These are phyloP conservation scores for Dryadula phaetusa DNA, from an alignment of 2,888 invertebrate species.

Conservation along the genomic window DNA sequence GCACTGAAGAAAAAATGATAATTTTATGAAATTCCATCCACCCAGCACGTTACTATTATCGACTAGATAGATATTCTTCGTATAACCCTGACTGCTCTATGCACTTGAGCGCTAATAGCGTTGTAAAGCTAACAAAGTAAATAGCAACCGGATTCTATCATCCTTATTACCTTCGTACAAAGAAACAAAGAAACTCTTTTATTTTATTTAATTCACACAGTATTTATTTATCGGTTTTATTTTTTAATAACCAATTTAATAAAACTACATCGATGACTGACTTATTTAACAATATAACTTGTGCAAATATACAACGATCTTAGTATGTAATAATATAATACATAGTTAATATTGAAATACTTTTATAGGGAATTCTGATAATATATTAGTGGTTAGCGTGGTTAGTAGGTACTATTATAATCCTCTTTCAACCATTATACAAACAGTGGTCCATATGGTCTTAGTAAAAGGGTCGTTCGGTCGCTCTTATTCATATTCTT, in stretches of 20 bases:
- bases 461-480: slow-evolving; percentile 73
- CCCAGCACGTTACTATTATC: too few relatives aligned
- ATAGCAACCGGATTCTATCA: slow-evolving; percentile 18
- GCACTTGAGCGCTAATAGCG: slow-evolving; percentile 22
- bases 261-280: background rate
- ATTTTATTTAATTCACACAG: background rate
- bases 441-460: slow-evolving; percentile 74
- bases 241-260: background rate
- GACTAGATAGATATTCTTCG: background rate
- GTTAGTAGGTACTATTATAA: background rate
- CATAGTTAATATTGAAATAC: background rate
- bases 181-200: slow-evolving; percentile 18
- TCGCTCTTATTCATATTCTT: slow-evolving; percentile 81
- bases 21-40: too few relatives aligned
- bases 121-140: slow-evolving; percentile 21
- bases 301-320: background rate
- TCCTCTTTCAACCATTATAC: slow-evolving; percentile 12
- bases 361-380: background rate
- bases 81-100: slow-evolving; percentile 8
- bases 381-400: background rate
- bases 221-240: slow-evolving; percentile 5
- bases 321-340: background rate
- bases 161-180: slow-evolving; percentile 17
- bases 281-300: background rate
- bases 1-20: too few relatives aligned